Evolutionary conservation across 2,888 invertebrate genomes (phyloP).

Genomic region (Spodoptera exigua): DNA sequence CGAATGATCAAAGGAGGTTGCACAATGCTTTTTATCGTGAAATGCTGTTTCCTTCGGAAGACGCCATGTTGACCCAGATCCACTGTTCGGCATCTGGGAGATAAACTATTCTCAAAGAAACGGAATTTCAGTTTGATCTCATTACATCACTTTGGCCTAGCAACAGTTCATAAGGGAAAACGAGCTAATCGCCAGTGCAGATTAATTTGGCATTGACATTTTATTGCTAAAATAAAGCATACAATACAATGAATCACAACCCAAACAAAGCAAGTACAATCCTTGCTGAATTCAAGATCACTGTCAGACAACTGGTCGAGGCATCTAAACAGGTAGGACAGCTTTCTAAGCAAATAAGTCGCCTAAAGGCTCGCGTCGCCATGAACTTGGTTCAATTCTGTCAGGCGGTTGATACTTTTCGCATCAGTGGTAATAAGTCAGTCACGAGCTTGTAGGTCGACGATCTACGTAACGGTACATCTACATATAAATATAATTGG

Average conservation of each 20-base stretch:
- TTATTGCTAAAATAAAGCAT: no score
- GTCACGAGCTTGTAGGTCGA: constrained; percentile 73
- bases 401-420: constrained; percentile 54
- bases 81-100: constrained; percentile 1
- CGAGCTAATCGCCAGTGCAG: no score
- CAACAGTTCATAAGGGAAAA: background rate
- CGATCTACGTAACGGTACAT: constrained; percentile 68
- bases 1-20: constrained; percentile 22
- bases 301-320: constrained; percentile 40
- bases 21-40: constrained; percentile 17
- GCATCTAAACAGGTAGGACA: constrained; percentile 32
- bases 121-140: background rate
- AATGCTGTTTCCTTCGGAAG: constrained; percentile 16
- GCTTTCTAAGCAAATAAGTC: constrained; percentile 43
- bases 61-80: constrained; percentile 42
- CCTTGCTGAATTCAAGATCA: constrained; percentile 18
- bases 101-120: constrained; percentile 10
- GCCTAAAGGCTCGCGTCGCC: constrained; percentile 48
- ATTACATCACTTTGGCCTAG: background rate
- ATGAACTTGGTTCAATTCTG: constrained; percentile 63
- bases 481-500: constrained; percentile 48
- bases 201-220: no score
- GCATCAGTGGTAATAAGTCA: constrained; percentile 63
- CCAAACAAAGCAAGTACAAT: background rate
- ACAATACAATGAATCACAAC: no score